Conservation (phyloP, 2,888 invertebrate genomes). For the Strigamia transsilvanica region DNA sequence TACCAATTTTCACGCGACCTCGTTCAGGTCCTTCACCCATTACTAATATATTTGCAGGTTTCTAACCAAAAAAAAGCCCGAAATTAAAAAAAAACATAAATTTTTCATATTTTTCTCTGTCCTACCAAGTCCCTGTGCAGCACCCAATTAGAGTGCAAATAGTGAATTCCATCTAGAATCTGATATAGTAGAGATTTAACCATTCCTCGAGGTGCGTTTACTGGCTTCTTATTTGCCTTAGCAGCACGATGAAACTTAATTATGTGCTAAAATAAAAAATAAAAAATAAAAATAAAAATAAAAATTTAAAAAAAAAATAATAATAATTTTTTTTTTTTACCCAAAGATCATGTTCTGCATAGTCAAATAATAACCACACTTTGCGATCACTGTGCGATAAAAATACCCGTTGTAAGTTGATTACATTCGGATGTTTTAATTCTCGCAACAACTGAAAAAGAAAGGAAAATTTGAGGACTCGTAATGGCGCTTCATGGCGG, state of each 20-base stretch:
- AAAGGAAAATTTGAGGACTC: constrained; percentile 29
- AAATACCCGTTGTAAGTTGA: constrained; percentile 94
- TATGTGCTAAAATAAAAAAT: constrained; percentile 76
- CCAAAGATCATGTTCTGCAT: constrained; percentile 99
- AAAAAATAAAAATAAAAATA: constrained; percentile 11
- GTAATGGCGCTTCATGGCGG: too few species aligned
- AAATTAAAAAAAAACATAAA: not conserved
- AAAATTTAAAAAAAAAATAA: not conserved
- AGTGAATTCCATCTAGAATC: constrained; percentile 98
- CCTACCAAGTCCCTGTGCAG: constrained; percentile 91
- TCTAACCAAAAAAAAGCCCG: constrained; percentile 67
- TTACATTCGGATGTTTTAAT: constrained; percentile 95
- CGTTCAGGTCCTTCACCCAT: constrained; percentile 99
- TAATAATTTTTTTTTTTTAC: constrained; percentile 61
- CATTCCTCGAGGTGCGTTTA: constrained; percentile 96
- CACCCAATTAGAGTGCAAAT: constrained; percentile 99
- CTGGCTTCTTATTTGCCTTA: constrained; percentile 95
- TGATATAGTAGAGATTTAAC: constrained; percentile 97
- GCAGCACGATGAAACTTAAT: constrained; percentile 98
- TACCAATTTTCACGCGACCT: constrained; percentile 89
- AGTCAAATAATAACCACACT: constrained; percentile 97
- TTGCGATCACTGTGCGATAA: constrained; percentile 95
- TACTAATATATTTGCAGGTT: constrained; percentile 98
- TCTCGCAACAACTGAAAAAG: constrained; percentile 83
- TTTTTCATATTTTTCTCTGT: not conserved